phyloP scores from a whole-genome alignment of 2,113 vertebrate species.

The Chlorodrepanis virens region DNA sequence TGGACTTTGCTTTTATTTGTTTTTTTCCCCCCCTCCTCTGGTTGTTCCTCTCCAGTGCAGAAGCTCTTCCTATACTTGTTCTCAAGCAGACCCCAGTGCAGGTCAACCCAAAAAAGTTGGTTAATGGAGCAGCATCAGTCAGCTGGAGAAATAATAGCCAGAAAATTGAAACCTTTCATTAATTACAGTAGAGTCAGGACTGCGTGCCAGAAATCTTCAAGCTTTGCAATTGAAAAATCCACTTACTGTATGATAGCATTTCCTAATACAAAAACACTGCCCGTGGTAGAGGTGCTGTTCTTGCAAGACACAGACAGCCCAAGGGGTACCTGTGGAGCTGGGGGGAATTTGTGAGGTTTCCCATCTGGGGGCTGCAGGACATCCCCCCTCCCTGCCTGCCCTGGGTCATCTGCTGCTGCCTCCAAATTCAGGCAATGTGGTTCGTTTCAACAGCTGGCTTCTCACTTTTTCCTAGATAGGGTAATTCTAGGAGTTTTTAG shows the following conservation, averaged over 20 bases:
- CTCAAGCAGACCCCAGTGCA: not conserved
- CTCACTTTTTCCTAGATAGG: not conserved
- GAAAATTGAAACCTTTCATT: not conserved
- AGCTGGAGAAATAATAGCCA: not conserved
- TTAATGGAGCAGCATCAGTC: not conserved
- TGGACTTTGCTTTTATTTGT: not conserved
- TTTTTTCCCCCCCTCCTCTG: rapidly evolving
- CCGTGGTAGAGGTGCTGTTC: not conserved
- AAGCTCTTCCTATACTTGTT: not conserved
- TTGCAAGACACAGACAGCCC: not conserved
- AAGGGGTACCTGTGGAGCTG: not conserved
- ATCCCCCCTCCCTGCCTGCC: not conserved
- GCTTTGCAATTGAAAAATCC: not conserved
- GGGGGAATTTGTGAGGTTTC: not conserved
- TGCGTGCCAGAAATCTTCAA: not conserved
- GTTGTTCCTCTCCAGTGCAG: not conserved
- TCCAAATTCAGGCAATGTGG: rapidly evolving
- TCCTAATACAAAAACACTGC: not conserved
- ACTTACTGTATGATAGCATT: not conserved
- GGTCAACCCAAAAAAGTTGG: not conserved
- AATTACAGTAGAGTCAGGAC: not conserved
- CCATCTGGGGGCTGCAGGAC: not conserved
- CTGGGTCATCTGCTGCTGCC: not conserved
- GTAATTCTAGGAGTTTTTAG: not conserved
- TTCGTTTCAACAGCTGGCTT: not conserved